A percentile compares a stretch with the other conserved stretches of the same genome.
These are phyloP conservation scores for Nipponacmea schrenckii DNA, from an alignment of 2,888 invertebrate genomes.

Conservation along the genomic window DNA sequence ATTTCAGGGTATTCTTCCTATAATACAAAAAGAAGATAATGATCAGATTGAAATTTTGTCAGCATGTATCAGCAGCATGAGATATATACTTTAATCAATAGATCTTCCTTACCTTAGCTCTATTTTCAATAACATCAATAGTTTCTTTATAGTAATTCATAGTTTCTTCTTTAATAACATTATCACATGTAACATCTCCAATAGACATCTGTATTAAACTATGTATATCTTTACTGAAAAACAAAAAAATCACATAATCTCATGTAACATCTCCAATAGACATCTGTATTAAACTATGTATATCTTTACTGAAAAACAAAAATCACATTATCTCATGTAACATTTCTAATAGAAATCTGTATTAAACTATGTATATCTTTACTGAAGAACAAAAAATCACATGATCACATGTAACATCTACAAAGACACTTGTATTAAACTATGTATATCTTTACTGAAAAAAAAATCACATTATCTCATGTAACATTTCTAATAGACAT, in stretches of 20 bases:
- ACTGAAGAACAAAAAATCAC: slow-evolving; percentile 39
- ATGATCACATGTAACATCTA: slow-evolving; percentile 29
- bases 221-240: slow-evolving; percentile 59
- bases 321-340: slow-evolving; percentile 23
- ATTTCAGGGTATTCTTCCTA: slow-evolving; percentile 62
- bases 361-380: slow-evolving; percentile 60
- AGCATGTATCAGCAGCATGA: not conserved
- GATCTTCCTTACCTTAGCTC: slow-evolving; percentile 42
- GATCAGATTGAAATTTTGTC: too few species aligned
- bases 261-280: slow-evolving; percentile 41
- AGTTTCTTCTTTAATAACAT: slow-evolving; percentile 50
- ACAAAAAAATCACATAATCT: slow-evolving; percentile 9
- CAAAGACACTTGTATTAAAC: slow-evolving; percentile 57
- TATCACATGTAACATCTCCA: slow-evolving; percentile 33
- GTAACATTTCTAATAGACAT: not conserved
- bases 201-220: slow-evolving; percentile 58
- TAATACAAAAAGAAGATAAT: slow-evolving; percentile 8
- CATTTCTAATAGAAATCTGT: slow-evolving; percentile 47
- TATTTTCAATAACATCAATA: slow-evolving; percentile 52
- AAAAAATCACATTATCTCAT: not conserved
- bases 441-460: not conserved
- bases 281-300: slow-evolving; percentile 59
- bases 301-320: slow-evolving; percentile 49
- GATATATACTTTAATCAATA: not conserved
- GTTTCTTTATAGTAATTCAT: slow-evolving; percentile 58